Conservation (phyloP, 2,888 invertebrate species). For the Punctoribates punctum region DNA sequence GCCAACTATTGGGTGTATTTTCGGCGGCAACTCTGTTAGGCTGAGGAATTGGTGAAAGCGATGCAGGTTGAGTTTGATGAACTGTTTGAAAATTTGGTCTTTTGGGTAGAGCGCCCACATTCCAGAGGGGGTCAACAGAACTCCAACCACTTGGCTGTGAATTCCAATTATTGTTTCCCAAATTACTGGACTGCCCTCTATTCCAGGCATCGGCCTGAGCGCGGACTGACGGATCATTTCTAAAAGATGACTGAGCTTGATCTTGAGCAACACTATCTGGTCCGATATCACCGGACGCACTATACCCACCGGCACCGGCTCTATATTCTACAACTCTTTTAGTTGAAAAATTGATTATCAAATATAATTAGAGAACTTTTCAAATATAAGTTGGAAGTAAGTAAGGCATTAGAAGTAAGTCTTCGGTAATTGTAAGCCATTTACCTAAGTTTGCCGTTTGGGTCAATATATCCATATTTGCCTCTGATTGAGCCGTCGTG, state of each 20-base stretch:
- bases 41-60: neutral
- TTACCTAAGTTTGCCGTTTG: conserved; percentile 39
- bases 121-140: neutral
- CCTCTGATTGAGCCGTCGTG: conserved; percentile 31
- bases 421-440: neutral
- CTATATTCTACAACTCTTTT: conserved; percentile 34
- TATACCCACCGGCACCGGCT: conserved; percentile 38
- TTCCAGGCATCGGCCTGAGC: neutral
- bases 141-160: neutral
- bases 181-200: neutral
- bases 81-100: neutral
- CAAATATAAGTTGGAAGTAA: too few relatives aligned
- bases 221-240: neutral
- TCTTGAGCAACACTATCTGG: conserved; percentile 11
- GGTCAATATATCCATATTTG: conserved; percentile 41
- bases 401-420: neutral
- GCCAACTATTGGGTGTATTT: neutral
- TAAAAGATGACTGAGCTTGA: neutral
- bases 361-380: too few relatives aligned
- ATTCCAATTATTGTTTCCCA: neutral
- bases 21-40: neutral
- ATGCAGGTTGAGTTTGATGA: neutral
- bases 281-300: conserved; percentile 37
- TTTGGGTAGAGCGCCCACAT: neutral
- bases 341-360: neutral